A percentile compares a stretch with the other conserved stretches of the same genome.
These are phyloP conservation scores for Vespertilio murinus DNA, from an alignment of 2,797 vertebrate genomes.

Conservation along the genomic window DNA sequence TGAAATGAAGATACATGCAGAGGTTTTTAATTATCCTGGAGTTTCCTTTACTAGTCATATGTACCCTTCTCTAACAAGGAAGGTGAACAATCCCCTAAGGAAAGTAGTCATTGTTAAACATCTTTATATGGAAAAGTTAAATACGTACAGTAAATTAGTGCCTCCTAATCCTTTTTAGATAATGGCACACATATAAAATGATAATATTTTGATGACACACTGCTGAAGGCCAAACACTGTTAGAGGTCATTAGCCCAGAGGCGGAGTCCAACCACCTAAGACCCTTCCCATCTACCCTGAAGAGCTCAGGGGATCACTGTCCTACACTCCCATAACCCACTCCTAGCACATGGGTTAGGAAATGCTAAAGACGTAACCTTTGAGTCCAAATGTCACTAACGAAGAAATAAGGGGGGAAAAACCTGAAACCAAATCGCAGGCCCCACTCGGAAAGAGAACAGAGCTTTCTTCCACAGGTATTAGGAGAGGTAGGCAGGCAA, in stretches of 20 bases:
- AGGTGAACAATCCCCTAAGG: slow-evolving; percentile 43
- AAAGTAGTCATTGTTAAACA: slow-evolving; percentile 51
- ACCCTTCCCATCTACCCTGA: background rate
- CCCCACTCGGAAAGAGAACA: background rate
- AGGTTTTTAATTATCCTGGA: slow-evolving; percentile 59
- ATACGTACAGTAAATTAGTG: background rate
- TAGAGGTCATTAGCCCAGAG: background rate
- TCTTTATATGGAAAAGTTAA: slow-evolving; percentile 47
- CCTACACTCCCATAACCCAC: background rate
- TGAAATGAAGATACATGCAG: slow-evolving; percentile 48
- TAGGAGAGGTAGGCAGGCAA: background rate
- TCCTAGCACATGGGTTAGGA: background rate
- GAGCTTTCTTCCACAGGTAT: background rate
- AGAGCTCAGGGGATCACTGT: background rate
- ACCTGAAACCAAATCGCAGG: slow-evolving; percentile 4
- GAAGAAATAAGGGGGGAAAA: slow-evolving; percentile 31
- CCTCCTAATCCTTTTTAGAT: background rate
- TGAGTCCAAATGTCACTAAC: slow-evolving; percentile 36
- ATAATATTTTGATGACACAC: background rate
- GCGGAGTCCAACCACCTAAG: background rate
- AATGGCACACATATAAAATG: slow-evolving; percentile 5
- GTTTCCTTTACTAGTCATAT: slow-evolving; percentile 40
- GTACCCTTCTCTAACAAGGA: slow-evolving; percentile 55
- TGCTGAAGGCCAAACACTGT: background rate
- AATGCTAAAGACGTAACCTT: slow-evolving; percentile 23